Evolutionary conservation across 2,888 invertebrate species (phyloP), one percentile per base, ranked within the genome.

Genomic region (Linyphia triangularis): DNA sequence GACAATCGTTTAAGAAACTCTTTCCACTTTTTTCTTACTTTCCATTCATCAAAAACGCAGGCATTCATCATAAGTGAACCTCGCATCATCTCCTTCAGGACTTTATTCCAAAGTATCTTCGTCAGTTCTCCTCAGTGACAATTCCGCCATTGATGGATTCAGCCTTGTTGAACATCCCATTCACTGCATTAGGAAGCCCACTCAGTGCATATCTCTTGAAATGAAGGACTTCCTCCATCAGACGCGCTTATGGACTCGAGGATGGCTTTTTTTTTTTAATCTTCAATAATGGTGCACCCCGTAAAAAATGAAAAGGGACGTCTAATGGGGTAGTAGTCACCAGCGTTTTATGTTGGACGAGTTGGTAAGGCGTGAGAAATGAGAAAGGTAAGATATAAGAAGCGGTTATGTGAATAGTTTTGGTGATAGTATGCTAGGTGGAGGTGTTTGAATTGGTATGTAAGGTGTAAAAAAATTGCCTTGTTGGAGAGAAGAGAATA

Each of bases 121-220:
- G n/a, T 24, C 16, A 19, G 7, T 24, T 37, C 33, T n/a, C 0
- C 72, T 26, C 28, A 26, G 70, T 57, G 59, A 65, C 73, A 72
- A 72, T 63, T 67, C 75, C 26, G 10, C 37, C 37, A 84, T 33
- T 84, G 84, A 85, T 85, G 65, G 51, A 85, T 85, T 75, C 84
- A 85, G 57, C 84, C 77, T 85, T 85, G 84, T 63, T 65, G 75
- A 43, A 43, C 73, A 83, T 75, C 83, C 83, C 83, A 73, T 83
- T 83, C 73, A 43, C 67, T 19, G 61, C 26, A 40, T 37, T 82
- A 61, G 28, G 51, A 40, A 69, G 65, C 65, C 69, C 63, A 51
- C 83, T 75, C 51, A 40, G 24, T 9, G 57, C 59, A 24, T 24
- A 77, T 77, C 61, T 77, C 77, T 81, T 69, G 30, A 26, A 37